Percentiles rank a stretch among this genome's conserved stretches.
Conservation (phyloP, 1,140 invertebrate genomes). For the Pachyrhynchus sulphureomaculatus region DNA sequence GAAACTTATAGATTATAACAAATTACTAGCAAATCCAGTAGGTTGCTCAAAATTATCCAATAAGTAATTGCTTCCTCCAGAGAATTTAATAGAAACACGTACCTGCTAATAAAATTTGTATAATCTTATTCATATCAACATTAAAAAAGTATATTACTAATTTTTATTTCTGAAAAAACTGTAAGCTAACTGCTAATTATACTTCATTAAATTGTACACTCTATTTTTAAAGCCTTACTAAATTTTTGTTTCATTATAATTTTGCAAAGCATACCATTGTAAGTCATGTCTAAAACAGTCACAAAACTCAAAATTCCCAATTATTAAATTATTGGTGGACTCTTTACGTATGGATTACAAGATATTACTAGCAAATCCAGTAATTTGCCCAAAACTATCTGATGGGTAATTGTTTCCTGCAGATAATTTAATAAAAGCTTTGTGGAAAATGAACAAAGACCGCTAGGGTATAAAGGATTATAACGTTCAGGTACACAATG, state of each 20-base stretch:
- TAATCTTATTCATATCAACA: too few relatives aligned
- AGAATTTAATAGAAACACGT: conserved; percentile 4
- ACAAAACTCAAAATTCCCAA: too few relatives aligned
- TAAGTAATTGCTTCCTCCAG: not conserved
- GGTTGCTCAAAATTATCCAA: not conserved
- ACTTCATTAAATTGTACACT: too few relatives aligned
- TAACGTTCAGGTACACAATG: conserved; percentile 2
- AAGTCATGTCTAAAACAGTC: too few relatives aligned
- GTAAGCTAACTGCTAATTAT: too few relatives aligned
- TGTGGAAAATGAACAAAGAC: conserved; percentile 1
- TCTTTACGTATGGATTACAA: not conserved
- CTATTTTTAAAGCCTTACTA: too few relatives aligned
- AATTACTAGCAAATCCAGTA: conserved; percentile 2
- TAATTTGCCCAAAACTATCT: not conserved
- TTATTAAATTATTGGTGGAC: too few relatives aligned
- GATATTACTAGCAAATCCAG: conserved; percentile 3
- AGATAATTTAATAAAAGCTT: conserved; percentile 2
- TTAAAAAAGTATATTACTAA: too few relatives aligned
- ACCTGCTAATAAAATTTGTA: too few relatives aligned
- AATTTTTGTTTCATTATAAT: too few relatives aligned
- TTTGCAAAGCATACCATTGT: too few relatives aligned
- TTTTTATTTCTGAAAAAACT: too few relatives aligned
- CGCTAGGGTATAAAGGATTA: not conserved
- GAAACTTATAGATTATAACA: not conserved
- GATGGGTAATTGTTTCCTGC: conserved; percentile 2